Evolutionary conservation across 2,113 vertebrate species (phyloP).

Genomic region (Murina feae): DNA sequence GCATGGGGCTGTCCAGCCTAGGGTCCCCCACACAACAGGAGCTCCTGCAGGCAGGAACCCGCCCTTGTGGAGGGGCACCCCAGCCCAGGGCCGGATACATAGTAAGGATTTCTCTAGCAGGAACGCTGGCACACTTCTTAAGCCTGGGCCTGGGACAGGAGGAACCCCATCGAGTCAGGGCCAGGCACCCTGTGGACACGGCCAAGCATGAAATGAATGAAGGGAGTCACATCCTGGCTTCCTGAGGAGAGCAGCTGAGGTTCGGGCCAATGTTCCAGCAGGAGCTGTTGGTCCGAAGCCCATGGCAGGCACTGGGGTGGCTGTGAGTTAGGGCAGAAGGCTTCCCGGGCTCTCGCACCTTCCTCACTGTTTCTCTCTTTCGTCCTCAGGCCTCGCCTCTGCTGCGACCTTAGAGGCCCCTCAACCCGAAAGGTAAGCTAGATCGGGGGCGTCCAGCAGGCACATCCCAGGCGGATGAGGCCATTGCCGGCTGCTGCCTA

Average conservation of each 20-base stretch:
- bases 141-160: neutral
- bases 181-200: neutral
- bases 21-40: neutral
- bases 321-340: neutral
- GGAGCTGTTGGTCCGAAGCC: neutral
- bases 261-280: neutral
- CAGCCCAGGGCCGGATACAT: neutral
- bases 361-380: neutral
- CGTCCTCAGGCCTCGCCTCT: conserved; percentile 2
- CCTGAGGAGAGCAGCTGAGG: neutral
- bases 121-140: neutral
- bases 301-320: accelerated
- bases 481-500: neutral
- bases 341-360: neutral
- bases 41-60: neutral
- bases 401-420: conserved; percentile 39
- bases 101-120: neutral
- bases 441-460: neutral
- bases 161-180: neutral
- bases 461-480: neutral
- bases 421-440: conserved; percentile 39
- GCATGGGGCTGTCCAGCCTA: neutral
- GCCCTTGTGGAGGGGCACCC: neutral
- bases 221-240: neutral
- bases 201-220: neutral